phyloP scores from a whole-genome alignment of 2,797 vertebrate genomes.

The Muscicapa striata region DNA sequence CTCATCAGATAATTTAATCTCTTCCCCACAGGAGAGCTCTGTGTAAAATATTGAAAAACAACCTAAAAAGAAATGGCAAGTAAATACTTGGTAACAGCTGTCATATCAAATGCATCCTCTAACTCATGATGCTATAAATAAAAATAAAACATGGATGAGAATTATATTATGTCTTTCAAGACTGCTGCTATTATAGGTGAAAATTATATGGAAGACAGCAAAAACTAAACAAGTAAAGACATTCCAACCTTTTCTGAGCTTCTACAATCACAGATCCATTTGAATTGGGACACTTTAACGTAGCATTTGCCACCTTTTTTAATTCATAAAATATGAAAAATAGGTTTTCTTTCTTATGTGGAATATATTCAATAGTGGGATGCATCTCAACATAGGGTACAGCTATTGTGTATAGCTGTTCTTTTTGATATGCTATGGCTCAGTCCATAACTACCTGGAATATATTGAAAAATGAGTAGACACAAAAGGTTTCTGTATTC shows the following conservation, averaged over 20 bases:
- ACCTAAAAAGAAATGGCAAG: background rate
- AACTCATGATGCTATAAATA: background rate
- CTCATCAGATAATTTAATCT: background rate
- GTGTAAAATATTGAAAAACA: background rate
- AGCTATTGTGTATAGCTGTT: background rate
- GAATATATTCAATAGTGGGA: background rate
- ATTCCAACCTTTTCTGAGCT: slow-evolving; percentile 12
- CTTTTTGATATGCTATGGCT: background rate
- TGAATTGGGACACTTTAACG: background rate
- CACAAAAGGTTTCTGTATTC: background rate
- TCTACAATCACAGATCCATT: background rate
- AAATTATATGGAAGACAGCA: background rate
- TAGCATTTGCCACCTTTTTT: background rate
- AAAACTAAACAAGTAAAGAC: background rate
- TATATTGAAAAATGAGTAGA: slow-evolving; percentile 15
- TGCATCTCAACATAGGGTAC: background rate
- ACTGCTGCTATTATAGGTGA: background rate
- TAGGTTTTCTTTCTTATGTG: background rate
- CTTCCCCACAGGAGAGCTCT: background rate
- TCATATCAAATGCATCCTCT: background rate
- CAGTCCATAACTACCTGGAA: background rate
- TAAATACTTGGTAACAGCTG: background rate
- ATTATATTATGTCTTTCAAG: background rate
- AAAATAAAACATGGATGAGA: background rate
- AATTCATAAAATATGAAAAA: background rate